Conservation (phyloP, 2,888 invertebrate genomes). For the Rhingia campestris region DNA sequence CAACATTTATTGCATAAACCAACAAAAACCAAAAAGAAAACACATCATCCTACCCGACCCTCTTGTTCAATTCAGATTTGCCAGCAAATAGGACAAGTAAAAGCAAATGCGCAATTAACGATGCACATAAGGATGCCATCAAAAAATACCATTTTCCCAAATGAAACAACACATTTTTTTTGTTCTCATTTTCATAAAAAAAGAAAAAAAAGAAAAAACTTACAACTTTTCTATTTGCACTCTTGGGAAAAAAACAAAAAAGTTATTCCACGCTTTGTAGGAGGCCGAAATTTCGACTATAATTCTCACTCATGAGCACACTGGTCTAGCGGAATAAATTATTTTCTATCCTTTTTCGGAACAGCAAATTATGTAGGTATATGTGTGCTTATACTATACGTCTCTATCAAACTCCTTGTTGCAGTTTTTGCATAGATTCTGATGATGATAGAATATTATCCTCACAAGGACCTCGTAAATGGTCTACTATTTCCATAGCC, state of each 20-base stretch:
- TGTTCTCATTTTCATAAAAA: constrained; percentile 29
- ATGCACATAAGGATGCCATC: constrained; percentile 59
- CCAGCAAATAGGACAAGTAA: constrained; percentile 72
- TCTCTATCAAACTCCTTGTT: constrained; percentile 39
- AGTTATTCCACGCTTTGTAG: constrained; percentile 4
- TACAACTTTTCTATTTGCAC: constrained; percentile 72
- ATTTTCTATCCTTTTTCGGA: constrained; percentile 50
- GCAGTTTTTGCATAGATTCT: constrained; percentile 55
- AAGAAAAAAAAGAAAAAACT: constrained; percentile 44
- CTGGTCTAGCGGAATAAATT: constrained; percentile 54
- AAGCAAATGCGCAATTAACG: constrained; percentile 72
- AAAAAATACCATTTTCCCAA: constrained; percentile 8
- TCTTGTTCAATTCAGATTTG: constrained; percentile 40
- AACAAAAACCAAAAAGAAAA: constrained; percentile 13
- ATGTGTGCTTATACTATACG: neutral
- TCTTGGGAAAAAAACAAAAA: constrained; percentile 46
- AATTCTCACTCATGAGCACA: constrained; percentile 60
- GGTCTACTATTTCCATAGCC: constrained; percentile 50
- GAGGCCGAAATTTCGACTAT: constrained; percentile 49
- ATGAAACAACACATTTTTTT: constrained; percentile 45
- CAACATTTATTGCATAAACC: constrained; percentile 57
- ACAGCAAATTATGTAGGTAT: constrained; percentile 31
- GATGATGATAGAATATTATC: constrained; percentile 72
- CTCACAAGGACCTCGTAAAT: constrained; percentile 73
- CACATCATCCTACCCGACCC: constrained; percentile 21